Base-by-base conservation (phyloP, 2,888 invertebrate genomes). In the Ischnus inquisitorius region DNA sequence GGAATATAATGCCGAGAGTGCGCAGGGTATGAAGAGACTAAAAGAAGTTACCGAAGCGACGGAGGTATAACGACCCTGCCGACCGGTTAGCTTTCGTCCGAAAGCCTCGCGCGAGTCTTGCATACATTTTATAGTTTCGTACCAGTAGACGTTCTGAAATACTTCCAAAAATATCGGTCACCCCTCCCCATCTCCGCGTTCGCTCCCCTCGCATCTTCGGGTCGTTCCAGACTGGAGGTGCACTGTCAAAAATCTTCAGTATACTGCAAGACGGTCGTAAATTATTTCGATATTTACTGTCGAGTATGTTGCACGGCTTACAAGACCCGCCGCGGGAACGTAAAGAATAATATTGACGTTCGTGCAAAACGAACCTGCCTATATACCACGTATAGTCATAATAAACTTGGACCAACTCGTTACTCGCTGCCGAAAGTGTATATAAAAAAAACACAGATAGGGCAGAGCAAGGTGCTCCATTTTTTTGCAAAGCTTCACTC, bases 341-440 rank as follows among this genome's bases (percentile, higher is more conserved):
- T 82, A 82, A 83, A 82, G 80, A 84, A 82, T 69, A 77, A 82
- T 84, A 86, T 82, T 82, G 86, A 82, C 77, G 85, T 75, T 78
- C 64, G 75, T 48, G 75, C 64, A 28, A 84, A 82, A 74, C 76
- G 62, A 75, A 79, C 60, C 69, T 72, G 65, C 68, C 60, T 67
- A 25, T 34, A 69, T 16, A 34, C 39, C 25, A n/a, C 8, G 57
- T 76, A 64, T 69, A 64, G 69, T 64, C 34, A 43, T 64, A 76
- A 81, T 65, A 51, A 43, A 54, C 81, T 48, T 46, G 51, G 19
- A 64, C 43, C 28, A 41, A 65, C 81, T 71, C 51, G 34, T 41
- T 75, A 34, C 25, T 71, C 69, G 48, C 48, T 75, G 34, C 74
- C 46, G 48, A 77, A 28, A 34, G 57, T 14, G 8, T 16, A 48